Percentiles rank a stretch among this genome's conserved stretches.
These are phyloP conservation scores for Micropterix aruncella DNA, from an alignment of 2,888 invertebrate genomes.

Conservation along the genomic window DNA sequence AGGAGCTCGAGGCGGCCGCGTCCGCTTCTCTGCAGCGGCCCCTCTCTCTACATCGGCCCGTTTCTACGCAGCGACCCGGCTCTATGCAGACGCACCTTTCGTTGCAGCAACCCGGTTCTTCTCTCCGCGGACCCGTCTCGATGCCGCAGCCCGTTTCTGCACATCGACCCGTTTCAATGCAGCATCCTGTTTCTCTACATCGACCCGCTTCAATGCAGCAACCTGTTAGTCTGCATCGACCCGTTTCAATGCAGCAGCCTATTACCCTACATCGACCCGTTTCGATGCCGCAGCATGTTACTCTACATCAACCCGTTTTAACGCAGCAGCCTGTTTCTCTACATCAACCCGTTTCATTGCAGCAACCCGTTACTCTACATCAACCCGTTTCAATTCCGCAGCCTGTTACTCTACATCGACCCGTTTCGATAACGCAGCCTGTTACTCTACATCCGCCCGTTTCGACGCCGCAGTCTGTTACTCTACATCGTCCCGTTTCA, in stretches of 20 bases:
- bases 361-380: background rate
- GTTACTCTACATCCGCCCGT: background rate
- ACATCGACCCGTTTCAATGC: background rate
- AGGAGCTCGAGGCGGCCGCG: constrained; percentile 13
- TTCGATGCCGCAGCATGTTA: background rate
- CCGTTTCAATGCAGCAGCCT: constrained; percentile 6
- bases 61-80: background rate
- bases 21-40: constrained; percentile 6
- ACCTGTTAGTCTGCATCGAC: no score
- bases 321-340: no score
- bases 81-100: background rate
- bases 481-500: background rate
- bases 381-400: no score
- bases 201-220: no score
- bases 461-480: background rate
- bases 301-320: background rate
- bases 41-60: background rate
- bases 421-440: constrained; percentile 6
- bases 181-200: background rate
- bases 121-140: constrained; percentile 5
- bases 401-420: no score
- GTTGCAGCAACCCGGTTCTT: no score
- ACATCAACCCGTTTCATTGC: constrained; percentile 7
- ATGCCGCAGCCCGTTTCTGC: constrained; percentile 3
- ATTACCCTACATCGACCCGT: background rate